These are phyloP conservation scores for Osmerus eperlanus DNA, from an alignment of 2,113 vertebrate genomes.

Conservation along the genomic window DNA sequence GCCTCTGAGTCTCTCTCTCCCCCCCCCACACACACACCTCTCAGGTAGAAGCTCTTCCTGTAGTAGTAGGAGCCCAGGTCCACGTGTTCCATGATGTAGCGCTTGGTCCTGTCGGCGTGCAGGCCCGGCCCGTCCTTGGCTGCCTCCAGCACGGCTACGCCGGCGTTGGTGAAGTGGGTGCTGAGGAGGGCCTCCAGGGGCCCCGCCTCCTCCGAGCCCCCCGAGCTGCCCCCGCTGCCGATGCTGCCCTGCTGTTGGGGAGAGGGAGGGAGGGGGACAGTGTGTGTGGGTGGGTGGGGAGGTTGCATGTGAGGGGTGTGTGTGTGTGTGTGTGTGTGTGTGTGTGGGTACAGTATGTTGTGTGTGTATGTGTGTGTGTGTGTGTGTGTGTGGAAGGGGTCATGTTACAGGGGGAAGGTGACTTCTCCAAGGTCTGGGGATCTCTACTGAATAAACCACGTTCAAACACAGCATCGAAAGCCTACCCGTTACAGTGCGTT, in stretches of 20 bases:
- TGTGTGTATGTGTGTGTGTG: no score
- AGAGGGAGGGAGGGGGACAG: not conserved
- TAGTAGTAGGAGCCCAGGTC: conserved; percentile 97
- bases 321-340: not conserved
- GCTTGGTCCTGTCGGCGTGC: conserved; percentile 88
- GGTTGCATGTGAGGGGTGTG: not conserved
- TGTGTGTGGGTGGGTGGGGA: no score
- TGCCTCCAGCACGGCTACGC: conserved; percentile 92
- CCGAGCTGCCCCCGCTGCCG: conserved; percentile 68
- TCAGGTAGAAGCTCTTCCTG: conserved; percentile 94
- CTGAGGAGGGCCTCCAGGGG: conserved; percentile 86
- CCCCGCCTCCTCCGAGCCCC: conserved; percentile 73
- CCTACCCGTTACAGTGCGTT: no score
- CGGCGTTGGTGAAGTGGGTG: conserved; percentile 93
- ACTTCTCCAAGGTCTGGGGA: no score
- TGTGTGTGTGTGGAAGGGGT: no score
- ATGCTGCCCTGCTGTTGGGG: conserved; percentile 78
- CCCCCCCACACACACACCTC: conserved; percentile 79
- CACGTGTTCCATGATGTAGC: conserved; percentile 92
- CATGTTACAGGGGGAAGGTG: no score
- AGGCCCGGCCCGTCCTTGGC: conserved; percentile 86
- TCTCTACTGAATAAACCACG: no score
- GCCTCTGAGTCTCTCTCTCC: no score
- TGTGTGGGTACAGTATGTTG: no score
- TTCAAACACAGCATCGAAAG: no score